Evolutionary conservation across 2,888 invertebrate genomes (phyloP), one percentile per base, ranked within the genome.

Genomic region (Nasonovia ribisnigri): DNA sequence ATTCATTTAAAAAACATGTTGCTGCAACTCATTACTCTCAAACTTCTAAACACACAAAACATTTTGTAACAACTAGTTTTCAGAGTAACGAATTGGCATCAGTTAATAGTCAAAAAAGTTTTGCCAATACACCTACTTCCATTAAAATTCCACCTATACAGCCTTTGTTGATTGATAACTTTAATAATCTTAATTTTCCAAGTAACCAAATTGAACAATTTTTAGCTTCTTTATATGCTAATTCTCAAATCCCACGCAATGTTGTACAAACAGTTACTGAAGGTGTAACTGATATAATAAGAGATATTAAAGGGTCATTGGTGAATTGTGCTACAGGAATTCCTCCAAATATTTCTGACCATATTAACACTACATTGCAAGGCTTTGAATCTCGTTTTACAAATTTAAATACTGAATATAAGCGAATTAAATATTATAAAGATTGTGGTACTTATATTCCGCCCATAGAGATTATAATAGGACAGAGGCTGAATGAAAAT

Each of bases 211-310:
- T 87, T 29, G 87, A 48, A 87, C 46, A 87, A 48, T 48, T 87
- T 87, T 87, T 87, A 87, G 87, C 87, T 48, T 87, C 87, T 87
- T 48, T 87, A 48, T 87, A 87, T n/a, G 46, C 87, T 5, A 87
- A 87, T 87, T 48, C 87, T 87, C 87, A 87, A 48, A 87, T 87
- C 1, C 87, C 87, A 26, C 87, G 87, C 51, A 88, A 10, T 88
- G 87, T 88, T 51, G 87, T 88, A 88, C 87, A 87, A 87, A 87
- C 87, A 51, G n/a, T 88, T 88, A 88, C 51, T 88, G 36, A 88
- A 88, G 51, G 51, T 51, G 48, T 36, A 88, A 51, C 36, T 42
- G 42, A 84, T 43, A 84, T 84, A 42, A 84, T 84, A 84, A 84
- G 42, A 36, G 84, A 42, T 84, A 42, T 84, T 42, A 42, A 24